These are phyloP conservation scores for Andrena haemorrhoa DNA, from an alignment of 2,888 invertebrate species.

Conservation along the genomic window DNA sequence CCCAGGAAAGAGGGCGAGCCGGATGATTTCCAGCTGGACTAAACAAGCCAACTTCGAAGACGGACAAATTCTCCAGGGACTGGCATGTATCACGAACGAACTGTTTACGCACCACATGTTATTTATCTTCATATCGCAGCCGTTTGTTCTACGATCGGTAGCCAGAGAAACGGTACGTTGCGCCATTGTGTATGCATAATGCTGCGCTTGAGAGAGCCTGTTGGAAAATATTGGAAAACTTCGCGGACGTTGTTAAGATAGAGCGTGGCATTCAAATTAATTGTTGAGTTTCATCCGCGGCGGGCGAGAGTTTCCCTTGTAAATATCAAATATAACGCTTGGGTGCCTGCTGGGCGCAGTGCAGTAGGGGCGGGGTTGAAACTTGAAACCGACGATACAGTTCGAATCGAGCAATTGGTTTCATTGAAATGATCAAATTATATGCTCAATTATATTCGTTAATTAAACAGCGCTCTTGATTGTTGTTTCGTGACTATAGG, in stretches of 20 bases:
- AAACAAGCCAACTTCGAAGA: slow-evolving; percentile 14
- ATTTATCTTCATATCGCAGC: slow-evolving; percentile 31
- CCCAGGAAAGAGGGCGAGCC: not conserved
- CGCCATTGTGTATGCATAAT: not conserved
- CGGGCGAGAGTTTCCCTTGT: not conserved
- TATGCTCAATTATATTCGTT: too few species aligned
- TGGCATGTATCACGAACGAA: slow-evolving; percentile 13
- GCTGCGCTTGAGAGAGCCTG: not conserved
- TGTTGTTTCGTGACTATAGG: not conserved
- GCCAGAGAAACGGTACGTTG: slow-evolving; percentile 6
- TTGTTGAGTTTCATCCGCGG: not conserved
- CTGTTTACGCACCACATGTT: slow-evolving; percentile 42
- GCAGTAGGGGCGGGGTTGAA: too few species aligned
- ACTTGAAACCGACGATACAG: too few species aligned
- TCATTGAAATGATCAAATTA: too few species aligned
- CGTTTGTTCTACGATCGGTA: slow-evolving; percentile 30
- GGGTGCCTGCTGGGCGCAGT: not conserved
- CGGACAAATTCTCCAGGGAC: slow-evolving; percentile 24
- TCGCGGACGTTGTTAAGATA: slow-evolving; percentile 1
- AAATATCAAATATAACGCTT: slow-evolving; percentile 7
- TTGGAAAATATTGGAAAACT: slow-evolving; percentile 11
- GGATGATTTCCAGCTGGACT: slow-evolving; percentile 11
- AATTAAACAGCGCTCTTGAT: too few species aligned
- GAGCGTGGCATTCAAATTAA: slow-evolving; percentile 14
- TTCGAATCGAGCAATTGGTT: too few species aligned